Conservation (phyloP, 2,888 invertebrate species). For the Halocaridina rubra region DNA sequence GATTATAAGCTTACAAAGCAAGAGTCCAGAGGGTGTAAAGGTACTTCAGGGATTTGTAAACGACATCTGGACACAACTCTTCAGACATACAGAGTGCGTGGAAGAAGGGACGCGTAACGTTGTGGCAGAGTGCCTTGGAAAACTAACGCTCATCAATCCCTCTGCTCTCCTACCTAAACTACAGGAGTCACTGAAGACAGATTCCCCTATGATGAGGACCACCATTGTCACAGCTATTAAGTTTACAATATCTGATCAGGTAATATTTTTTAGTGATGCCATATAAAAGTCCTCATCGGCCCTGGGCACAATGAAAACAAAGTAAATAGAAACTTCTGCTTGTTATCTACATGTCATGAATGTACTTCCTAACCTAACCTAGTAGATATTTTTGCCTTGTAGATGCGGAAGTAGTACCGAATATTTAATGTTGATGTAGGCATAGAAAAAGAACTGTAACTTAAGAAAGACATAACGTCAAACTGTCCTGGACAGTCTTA, state of each 20-base stretch:
- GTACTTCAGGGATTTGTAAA: constrained; percentile 68
- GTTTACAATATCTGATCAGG: constrained; percentile 92
- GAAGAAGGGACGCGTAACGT: constrained; percentile 99
- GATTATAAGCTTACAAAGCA: constrained; percentile 87
- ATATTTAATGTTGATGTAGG: too few relatives aligned
- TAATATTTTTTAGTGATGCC: too few relatives aligned
- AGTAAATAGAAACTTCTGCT: too few relatives aligned
- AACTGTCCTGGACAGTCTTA: too few relatives aligned
- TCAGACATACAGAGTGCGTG: constrained; percentile 93
- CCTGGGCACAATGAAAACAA: too few relatives aligned
- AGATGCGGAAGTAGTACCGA: too few relatives aligned
- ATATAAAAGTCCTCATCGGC: too few relatives aligned
- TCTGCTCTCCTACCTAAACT: constrained; percentile 86
- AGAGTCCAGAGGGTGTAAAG: constrained; percentile 79
- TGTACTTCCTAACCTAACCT: too few relatives aligned
- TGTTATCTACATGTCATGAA: too few relatives aligned
- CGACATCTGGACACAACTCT: constrained; percentile 89
- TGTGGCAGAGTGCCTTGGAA: constrained; percentile 97
- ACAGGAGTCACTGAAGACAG: constrained; percentile 80
- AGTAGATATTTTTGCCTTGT: too few relatives aligned
- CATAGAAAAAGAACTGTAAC: too few relatives aligned
- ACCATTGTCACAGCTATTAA: constrained; percentile 98
- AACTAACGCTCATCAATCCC: constrained; percentile 94
- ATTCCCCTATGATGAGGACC: constrained; percentile 87
- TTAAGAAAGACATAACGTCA: too few relatives aligned